Evolutionary conservation across 2,113 vertebrate genomes (phyloP).

Genomic region (Carlito syrichta): DNA sequence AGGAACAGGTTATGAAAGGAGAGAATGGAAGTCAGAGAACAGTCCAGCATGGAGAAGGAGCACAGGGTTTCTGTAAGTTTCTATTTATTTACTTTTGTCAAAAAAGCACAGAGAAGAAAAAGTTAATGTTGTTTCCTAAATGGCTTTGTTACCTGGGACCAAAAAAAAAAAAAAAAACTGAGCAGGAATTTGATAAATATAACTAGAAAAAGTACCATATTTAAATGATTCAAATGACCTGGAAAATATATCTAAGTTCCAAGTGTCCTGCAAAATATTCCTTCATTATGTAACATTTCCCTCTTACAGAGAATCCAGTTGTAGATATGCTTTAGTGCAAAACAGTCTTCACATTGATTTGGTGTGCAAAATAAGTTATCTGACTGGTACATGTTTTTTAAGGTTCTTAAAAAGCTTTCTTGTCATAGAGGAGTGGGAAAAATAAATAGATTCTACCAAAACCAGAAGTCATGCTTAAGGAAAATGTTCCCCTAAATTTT

Average conservation of each 20-base stretch:
- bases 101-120: background rate
- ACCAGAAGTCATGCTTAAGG: background rate
- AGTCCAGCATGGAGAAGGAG: background rate
- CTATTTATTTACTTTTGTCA: slow-evolving; percentile 32
- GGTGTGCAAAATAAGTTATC: background rate
- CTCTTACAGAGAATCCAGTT: background rate
- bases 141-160: background rate
- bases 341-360: slow-evolving; percentile 30
- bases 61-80: slow-evolving; percentile 17
- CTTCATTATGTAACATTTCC: background rate
- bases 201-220: slow-evolving; percentile 32
- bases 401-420: background rate
- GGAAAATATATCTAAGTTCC: slow-evolving; percentile 28
- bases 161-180: background rate
- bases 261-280: slow-evolving; percentile 20
- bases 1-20: slow-evolving; percentile 27
- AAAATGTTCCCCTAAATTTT: background rate
- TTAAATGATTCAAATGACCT: slow-evolving; percentile 50
- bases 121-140: background rate
- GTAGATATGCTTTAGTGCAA: background rate
- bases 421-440: background rate
- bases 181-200: slow-evolving; percentile 30
- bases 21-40: slow-evolving; percentile 9
- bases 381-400: background rate
- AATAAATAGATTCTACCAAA: background rate